Conservation (phyloP, 2,888 invertebrate species). For the Biston betularia region DNA sequence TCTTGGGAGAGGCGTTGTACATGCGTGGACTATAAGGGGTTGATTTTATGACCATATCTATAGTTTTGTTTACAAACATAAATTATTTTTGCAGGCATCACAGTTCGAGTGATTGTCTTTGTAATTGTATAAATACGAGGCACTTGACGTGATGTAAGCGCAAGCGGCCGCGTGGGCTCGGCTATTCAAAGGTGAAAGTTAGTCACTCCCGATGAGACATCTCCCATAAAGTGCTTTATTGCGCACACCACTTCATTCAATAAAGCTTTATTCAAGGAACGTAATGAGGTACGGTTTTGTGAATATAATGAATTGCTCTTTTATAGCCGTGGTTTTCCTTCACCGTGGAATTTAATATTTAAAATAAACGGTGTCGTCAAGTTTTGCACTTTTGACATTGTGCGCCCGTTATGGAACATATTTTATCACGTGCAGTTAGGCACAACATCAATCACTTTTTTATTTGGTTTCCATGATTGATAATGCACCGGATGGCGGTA, state of each 20-base stretch:
- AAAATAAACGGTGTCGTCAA: conserved; percentile 16
- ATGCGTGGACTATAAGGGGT: no score
- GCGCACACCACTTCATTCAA: conserved; percentile 35
- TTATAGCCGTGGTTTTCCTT: conserved; percentile 31
- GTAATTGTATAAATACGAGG: conserved; percentile 46
- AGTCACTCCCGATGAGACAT: conserved; percentile 54
- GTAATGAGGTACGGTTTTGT: conserved; percentile 22
- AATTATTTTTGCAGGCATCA: conserved; percentile 5
- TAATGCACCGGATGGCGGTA: conserved; percentile 35
- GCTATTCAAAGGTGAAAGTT: conserved; percentile 62
- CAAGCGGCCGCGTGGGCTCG: conserved; percentile 54
- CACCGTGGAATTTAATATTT: conserved; percentile 31
- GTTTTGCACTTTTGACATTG: neutral
- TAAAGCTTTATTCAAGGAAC: conserved; percentile 29
- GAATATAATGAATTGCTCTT: conserved; percentile 30
- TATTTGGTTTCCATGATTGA: conserved; percentile 37
- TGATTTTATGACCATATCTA: neutral
- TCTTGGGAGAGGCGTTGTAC: no score
- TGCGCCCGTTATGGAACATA: conserved; percentile 11
- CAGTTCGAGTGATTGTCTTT: conserved; percentile 17
- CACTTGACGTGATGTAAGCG: conserved; percentile 44
- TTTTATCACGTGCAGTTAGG: conserved; percentile 19
- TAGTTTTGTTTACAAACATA: conserved; percentile 27
- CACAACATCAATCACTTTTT: conserved; percentile 37
- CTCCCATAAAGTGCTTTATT: conserved; percentile 45